These are phyloP conservation scores for Pterostichus niger DNA, from an alignment of 2,888 invertebrate genomes.

Conservation along the genomic window DNA sequence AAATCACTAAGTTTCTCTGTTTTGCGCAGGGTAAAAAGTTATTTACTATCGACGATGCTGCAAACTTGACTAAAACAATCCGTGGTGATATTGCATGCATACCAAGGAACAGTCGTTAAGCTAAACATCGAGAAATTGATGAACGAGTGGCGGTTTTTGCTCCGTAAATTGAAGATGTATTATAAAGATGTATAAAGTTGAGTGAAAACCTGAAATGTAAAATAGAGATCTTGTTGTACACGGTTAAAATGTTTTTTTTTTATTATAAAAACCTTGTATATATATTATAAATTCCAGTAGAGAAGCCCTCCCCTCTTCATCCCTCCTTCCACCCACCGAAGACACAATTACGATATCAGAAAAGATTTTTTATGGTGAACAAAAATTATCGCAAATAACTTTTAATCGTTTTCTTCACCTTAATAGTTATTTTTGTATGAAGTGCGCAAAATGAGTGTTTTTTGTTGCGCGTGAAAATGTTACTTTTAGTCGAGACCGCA, in stretches of 20 bases:
- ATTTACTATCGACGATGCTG: too few species aligned
- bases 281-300: background rate
- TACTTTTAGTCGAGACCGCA: too few species aligned
- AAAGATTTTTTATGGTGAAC: too few species aligned
- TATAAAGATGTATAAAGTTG: background rate
- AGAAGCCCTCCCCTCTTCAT: background rate
- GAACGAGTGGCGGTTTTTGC: slow-evolving; percentile 11
- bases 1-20: slow-evolving; percentile 15
- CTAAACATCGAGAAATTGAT: background rate
- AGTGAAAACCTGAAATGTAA: background rate
- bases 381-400: too few species aligned
- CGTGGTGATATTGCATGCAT: background rate
- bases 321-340: too few species aligned
- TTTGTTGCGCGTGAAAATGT: too few species aligned
- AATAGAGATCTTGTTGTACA: slow-evolving; percentile 8
- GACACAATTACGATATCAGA: too few species aligned
- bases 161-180: background rate
- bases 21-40: slow-evolving; percentile 11
- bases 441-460: too few species aligned
- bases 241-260: slow-evolving; percentile 1
- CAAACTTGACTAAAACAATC: too few species aligned
- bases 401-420: too few species aligned
- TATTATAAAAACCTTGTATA: slow-evolving; percentile 2
- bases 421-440: too few species aligned
- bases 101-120: background rate